Conservation (phyloP, 2,888 invertebrate genomes). For the Dioctria rufipes region DNA sequence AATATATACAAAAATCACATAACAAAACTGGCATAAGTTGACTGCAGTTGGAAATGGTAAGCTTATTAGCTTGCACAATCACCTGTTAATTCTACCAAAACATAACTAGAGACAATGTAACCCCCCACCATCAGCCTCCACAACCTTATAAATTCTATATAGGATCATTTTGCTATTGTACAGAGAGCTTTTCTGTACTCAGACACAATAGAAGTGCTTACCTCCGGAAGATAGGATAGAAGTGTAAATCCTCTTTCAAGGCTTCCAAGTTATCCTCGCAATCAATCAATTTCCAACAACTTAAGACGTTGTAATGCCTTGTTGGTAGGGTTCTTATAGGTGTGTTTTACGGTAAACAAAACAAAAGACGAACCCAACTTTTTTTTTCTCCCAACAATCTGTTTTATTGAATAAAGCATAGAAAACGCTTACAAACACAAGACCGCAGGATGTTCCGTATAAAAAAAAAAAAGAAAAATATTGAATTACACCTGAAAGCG, state of each 20-base stretch:
- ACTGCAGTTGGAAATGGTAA: too few relatives aligned
- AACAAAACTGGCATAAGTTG: too few relatives aligned
- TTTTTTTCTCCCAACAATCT: neutral
- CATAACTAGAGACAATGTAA: neutral
- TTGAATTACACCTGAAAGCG: conserved; percentile 53
- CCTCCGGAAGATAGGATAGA: conserved; percentile 53
- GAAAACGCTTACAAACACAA: neutral
- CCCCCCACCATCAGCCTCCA: neutral
- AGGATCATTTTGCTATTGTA: conserved; percentile 2
- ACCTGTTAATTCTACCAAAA: neutral
- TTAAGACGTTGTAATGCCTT: conserved; percentile 57
- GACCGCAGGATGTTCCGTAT: conserved; percentile 37
- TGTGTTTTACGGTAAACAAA: conserved; percentile 55
- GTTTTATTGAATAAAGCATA: neutral
- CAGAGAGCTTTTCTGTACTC: conserved; percentile 30
- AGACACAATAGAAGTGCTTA: conserved; percentile 40
- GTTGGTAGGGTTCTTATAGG: conserved; percentile 50
- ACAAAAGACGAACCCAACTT: conserved; percentile 53
- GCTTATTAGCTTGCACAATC: too few relatives aligned
- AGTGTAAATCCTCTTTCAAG: conserved; percentile 56
- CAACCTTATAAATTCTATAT: neutral
- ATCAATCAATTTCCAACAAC: conserved; percentile 58
- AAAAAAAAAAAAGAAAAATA: conserved; percentile 40
- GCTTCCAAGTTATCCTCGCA: conserved; percentile 57
- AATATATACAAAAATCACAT: too few relatives aligned